These are phyloP conservation scores for Irena cyanogastra DNA, from an alignment of 2,113 vertebrate species.

Conservation along the genomic window DNA sequence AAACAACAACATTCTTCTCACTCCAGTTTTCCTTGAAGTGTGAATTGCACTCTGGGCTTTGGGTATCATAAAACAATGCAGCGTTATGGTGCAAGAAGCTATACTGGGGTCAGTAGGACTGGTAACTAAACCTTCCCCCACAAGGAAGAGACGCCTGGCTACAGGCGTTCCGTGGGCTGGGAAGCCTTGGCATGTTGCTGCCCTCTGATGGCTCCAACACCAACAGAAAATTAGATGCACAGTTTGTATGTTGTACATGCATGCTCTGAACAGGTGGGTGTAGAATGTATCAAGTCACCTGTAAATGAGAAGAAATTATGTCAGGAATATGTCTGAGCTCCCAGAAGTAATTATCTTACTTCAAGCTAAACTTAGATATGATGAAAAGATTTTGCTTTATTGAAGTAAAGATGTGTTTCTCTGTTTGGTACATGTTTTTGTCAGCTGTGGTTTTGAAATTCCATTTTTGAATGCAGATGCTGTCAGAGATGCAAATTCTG, in stretches of 20 bases:
- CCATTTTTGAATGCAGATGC: background rate
- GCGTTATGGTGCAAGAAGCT: background rate
- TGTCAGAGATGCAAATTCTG: background rate
- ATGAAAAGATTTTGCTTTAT: background rate
- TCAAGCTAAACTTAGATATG: background rate
- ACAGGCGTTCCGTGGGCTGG: fast-evolving
- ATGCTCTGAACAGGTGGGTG: background rate
- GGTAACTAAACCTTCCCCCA: background rate
- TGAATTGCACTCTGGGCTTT: background rate
- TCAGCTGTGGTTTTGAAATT: background rate
- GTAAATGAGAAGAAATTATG: background rate
- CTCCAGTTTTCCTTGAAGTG: background rate
- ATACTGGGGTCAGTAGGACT: background rate
- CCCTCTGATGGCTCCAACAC: background rate
- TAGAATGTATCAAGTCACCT: background rate
- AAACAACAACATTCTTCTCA: background rate
- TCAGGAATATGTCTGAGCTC: background rate
- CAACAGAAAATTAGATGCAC: background rate
- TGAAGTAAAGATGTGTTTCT: background rate
- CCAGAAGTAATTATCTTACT: background rate
- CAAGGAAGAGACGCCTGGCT: fast-evolving
- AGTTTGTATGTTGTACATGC: background rate
- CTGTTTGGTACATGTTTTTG: background rate
- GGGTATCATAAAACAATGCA: background rate
- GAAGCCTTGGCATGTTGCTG: background rate